A percentile compares a stretch with the other conserved stretches of the same genome.
Conservation (phyloP, 2,888 invertebrate species). For the Drosophila ochracea region DNA sequence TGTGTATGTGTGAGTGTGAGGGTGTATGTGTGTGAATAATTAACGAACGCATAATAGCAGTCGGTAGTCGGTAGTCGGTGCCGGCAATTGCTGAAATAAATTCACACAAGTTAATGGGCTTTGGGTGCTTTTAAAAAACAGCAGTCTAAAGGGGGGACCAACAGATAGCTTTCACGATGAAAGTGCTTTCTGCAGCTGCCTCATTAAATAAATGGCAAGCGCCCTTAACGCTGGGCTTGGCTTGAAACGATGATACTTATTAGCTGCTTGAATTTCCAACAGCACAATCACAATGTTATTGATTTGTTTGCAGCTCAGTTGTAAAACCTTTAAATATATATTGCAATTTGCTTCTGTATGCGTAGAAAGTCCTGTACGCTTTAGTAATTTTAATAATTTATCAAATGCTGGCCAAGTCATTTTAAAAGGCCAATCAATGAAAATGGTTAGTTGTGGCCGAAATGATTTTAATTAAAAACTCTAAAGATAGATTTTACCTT, state of each 20-base stretch:
- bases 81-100: constrained; percentile 73
- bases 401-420: constrained; percentile 55
- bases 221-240: constrained; percentile 2
- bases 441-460: background rate
- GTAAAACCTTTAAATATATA: background rate
- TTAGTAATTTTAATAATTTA: background rate
- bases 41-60: constrained; percentile 79
- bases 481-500: background rate
- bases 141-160: constrained; percentile 21
- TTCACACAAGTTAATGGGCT: constrained; percentile 75
- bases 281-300: constrained; percentile 1
- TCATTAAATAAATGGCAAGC: constrained; percentile 52
- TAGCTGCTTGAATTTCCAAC: constrained; percentile 9
- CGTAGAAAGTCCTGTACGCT: background rate
- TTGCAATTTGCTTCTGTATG: background rate
- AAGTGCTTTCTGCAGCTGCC: constrained; percentile 30
- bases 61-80: constrained; percentile 54
- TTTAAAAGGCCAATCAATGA: constrained; percentile 26
- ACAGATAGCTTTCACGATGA: constrained; percentile 31
- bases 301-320: constrained; percentile 4
- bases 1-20: constrained; percentile 4
- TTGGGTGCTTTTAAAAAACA: constrained; percentile 72
- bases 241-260: constrained; percentile 6
- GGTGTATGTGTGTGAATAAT: constrained; percentile 69
- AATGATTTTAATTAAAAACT: background rate